Evolutionary conservation across 2,113 vertebrate species (phyloP).

Genomic region (Jaculus jaculus): DNA sequence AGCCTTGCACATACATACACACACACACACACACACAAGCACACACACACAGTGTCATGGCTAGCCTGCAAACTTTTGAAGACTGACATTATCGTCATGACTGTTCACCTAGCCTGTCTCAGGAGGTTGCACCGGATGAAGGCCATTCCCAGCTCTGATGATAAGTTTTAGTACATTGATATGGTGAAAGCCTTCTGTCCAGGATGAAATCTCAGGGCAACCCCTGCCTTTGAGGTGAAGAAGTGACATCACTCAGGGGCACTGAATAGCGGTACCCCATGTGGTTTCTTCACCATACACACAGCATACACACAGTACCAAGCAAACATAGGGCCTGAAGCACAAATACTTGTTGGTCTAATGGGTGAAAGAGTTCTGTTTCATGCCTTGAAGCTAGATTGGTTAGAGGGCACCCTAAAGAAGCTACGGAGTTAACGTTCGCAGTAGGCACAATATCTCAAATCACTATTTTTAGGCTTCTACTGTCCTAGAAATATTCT

Average conservation of each 20-base stretch:
- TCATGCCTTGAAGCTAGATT: not conserved
- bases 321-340: not conserved
- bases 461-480: conserved; percentile 14
- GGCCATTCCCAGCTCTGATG: not conserved
- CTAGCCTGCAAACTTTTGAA: not conserved
- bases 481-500: not conserved
- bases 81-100: not conserved
- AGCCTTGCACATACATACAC: not conserved
- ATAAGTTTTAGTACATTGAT: not conserved
- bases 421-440: not conserved
- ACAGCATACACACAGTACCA: too few species aligned
- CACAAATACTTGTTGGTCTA: not conserved
- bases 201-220: not conserved
- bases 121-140: not conserved
- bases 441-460: not conserved
- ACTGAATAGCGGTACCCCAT: not conserved
- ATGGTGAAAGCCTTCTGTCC: not conserved
- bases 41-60: not conserved
- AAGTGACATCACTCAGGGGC: not conserved
- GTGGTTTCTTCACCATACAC: not conserved
- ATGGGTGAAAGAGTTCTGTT: not conserved
- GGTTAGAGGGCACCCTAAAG: not conserved
- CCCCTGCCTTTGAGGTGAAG: not conserved
- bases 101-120: not conserved
- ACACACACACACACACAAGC: too few species aligned